Conservation (phyloP, 2,113 vertebrate genomes). For the Tretioscincus oriximinensis region DNA sequence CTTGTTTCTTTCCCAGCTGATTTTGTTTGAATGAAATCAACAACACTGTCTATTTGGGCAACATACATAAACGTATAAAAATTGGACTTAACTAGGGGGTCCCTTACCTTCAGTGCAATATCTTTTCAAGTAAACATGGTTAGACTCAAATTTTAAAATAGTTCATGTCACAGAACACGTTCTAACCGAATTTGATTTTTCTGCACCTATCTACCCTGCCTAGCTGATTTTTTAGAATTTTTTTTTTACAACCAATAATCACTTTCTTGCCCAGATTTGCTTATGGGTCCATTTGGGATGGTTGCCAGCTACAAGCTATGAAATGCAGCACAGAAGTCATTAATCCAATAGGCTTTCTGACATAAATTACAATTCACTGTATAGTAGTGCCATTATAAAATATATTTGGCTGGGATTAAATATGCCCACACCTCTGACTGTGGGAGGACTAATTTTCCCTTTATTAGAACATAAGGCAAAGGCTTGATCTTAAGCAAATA, state of each 20-base stretch:
- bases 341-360: neutral
- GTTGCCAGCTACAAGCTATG: neutral
- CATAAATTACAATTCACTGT: too few relatives aligned
- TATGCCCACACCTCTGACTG: neutral
- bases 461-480: neutral
- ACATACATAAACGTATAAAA: neutral
- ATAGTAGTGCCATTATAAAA: too few relatives aligned
- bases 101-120: neutral
- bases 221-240: neutral
- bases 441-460: neutral
- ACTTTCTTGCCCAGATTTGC: neutral
- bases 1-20: neutral
- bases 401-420: conserved; percentile 3
- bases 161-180: neutral
- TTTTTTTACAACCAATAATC: neutral
- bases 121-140: neutral
- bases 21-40: neutral
- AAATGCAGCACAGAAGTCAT: neutral
- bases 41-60: neutral
- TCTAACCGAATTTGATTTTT: too few relatives aligned
- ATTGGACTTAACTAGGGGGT: too few relatives aligned
- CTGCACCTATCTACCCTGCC: neutral
- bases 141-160: too few relatives aligned
- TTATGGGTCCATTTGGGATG: neutral
- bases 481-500: neutral